phyloP scores from a whole-genome alignment of 1,140 invertebrate species.

The Trachymyrmex cornetzi region DNA sequence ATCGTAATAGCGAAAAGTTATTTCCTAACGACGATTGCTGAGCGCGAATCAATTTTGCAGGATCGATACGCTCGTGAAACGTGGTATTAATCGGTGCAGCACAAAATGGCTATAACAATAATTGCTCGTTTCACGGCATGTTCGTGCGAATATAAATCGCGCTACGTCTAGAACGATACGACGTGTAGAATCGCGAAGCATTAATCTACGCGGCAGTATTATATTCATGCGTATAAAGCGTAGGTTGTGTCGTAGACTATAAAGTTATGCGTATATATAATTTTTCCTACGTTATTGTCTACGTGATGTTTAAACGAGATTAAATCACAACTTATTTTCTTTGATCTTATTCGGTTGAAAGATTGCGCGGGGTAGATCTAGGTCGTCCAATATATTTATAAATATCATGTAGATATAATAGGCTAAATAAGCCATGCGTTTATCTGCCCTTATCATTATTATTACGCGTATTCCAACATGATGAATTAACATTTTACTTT shows the following conservation, averaged over 20 bases:
- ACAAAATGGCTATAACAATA: slow-evolving; percentile 64
- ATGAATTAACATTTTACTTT: slow-evolving; percentile 6
- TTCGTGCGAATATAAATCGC: slow-evolving; percentile 64
- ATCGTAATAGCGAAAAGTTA: slow-evolving; percentile 62
- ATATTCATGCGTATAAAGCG: slow-evolving; percentile 52
- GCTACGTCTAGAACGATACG: slow-evolving; percentile 51
- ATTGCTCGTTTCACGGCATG: slow-evolving; percentile 63
- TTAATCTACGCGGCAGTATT: slow-evolving; percentile 52
- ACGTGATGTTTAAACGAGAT: slow-evolving; percentile 22
- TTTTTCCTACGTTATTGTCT: slow-evolving; percentile 49
- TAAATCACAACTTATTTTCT: slow-evolving; percentile 39
- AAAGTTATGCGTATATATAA: slow-evolving; percentile 27
- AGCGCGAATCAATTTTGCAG: slow-evolving; percentile 55
- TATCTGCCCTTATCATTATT: not conserved
- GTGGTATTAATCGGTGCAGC: slow-evolving; percentile 59
- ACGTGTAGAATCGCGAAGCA: slow-evolving; percentile 59
- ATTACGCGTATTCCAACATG: not conserved
- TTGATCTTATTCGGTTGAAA: not conserved
- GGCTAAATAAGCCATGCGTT: not conserved
- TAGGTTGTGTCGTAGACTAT: slow-evolving; percentile 9
- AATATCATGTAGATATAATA: not conserved
- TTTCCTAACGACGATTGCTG: slow-evolving; percentile 57
- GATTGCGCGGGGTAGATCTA: slow-evolving; percentile 4
- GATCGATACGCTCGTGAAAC: slow-evolving; percentile 60
- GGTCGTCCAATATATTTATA: not conserved